Conservation (phyloP, 2,797 vertebrate species). For the Falco columbarius region DNA sequence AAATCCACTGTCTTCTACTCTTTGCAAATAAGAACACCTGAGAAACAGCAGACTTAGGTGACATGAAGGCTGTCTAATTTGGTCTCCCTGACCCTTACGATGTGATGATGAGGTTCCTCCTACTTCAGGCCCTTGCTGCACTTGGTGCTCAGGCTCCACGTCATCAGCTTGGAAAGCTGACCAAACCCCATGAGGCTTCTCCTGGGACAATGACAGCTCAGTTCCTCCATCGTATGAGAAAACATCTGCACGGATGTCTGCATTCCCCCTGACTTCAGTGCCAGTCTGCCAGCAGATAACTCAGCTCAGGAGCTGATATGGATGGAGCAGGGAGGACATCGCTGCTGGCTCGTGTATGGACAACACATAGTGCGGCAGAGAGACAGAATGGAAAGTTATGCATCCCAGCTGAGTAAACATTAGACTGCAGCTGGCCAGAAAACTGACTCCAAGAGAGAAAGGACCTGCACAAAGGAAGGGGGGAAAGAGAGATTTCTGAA, state of each 20-base stretch:
- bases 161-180: neutral
- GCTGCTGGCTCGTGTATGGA: neutral
- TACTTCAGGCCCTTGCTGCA: neutral
- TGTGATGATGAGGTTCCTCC: neutral
- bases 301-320: neutral
- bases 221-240: neutral
- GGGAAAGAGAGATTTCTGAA: neutral
- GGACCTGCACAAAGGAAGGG: neutral
- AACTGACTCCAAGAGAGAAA: neutral
- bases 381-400: neutral
- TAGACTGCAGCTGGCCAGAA: neutral
- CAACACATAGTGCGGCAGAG: neutral
- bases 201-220: neutral
- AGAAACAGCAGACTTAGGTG: neutral
- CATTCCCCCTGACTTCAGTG: neutral
- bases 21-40: neutral
- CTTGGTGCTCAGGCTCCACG: neutral
- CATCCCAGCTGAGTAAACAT: neutral
- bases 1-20: neutral
- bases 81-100: neutral
- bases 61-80: neutral
- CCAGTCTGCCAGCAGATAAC: neutral
- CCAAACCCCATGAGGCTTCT: neutral
- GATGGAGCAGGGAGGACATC: neutral
- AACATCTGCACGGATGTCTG: accelerated